Percentiles rank a stretch among this genome's conserved stretches.
Conservation (phyloP, 2,113 vertebrate species). For the Saimiri boliviensis region DNA sequence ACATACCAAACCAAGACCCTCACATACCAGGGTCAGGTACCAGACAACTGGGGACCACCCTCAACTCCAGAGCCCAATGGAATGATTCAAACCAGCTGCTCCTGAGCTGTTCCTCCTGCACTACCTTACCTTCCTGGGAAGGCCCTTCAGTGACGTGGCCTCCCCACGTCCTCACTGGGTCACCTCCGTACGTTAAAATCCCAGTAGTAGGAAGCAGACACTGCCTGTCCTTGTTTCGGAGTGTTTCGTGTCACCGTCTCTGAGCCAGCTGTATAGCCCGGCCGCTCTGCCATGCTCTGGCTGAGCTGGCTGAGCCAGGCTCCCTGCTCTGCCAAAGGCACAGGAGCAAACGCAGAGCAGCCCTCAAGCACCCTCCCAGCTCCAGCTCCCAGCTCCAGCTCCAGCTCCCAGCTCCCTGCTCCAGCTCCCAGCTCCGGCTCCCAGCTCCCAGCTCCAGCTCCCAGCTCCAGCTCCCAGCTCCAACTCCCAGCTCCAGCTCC, state of each 20-base stretch:
- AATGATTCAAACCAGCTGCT: not conserved
- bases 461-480: too few species aligned
- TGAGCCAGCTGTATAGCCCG: not conserved
- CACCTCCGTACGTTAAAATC: not conserved
- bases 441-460: too few species aligned
- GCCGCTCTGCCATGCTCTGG: not conserved
- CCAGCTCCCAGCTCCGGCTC: too few species aligned
- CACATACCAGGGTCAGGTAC: not conserved
- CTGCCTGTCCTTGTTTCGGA: not conserved
- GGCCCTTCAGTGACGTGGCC: too few species aligned
- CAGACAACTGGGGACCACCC: too few species aligned
- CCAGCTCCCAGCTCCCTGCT: too few species aligned
- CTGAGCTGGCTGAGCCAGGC: not conserved
- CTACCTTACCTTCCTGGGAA: too few species aligned
- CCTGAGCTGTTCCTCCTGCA: not conserved
- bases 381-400: too few species aligned
- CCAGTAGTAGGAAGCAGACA: fast-evolving
- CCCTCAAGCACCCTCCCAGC: fast-evolving
- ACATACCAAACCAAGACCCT: not conserved
- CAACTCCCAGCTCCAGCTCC: too few species aligned
- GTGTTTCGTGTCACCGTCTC: not conserved
- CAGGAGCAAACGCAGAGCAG: not conserved
- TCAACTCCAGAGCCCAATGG: not conserved
- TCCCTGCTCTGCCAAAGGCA: not conserved
- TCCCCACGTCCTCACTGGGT: not conserved